phyloP scores from a whole-genome alignment of 2,113 vertebrate species.

The Sander vitreus region DNA sequence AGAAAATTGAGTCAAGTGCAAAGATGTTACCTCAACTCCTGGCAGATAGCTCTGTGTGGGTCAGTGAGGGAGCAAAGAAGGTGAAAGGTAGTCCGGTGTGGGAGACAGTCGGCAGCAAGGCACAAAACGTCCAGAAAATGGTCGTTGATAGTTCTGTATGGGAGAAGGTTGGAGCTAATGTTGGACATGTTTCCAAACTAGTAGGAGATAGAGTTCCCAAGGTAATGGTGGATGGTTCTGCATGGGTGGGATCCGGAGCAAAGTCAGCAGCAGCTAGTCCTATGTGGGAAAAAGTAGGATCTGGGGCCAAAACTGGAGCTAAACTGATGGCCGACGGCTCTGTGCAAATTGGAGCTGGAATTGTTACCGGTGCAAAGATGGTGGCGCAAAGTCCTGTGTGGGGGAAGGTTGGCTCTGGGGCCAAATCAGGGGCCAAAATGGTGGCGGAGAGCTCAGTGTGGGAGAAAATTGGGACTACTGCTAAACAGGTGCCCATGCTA shows the following conservation, averaged over 20 bases:
- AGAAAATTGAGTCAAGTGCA: slow-evolving; percentile 51
- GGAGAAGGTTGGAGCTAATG: slow-evolving; percentile 66
- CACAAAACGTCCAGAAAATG: slow-evolving; percentile 64
- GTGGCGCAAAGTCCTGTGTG: slow-evolving; percentile 73
- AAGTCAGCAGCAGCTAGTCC: slow-evolving; percentile 63
- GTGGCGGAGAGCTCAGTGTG: slow-evolving; percentile 77
- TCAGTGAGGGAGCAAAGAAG: slow-evolving; percentile 58
- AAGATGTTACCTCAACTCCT: slow-evolving; percentile 69
- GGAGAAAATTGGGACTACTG: slow-evolving; percentile 57
- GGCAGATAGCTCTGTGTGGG: slow-evolving; percentile 60
- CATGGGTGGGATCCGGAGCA: slow-evolving; percentile 72
- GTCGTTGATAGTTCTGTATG: slow-evolving; percentile 66
- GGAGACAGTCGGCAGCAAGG: slow-evolving; percentile 56
- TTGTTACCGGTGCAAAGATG: slow-evolving; percentile 66
- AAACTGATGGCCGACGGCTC: slow-evolving; percentile 67
- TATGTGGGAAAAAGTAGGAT: slow-evolving; percentile 72
- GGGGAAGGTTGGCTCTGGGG: slow-evolving; percentile 66
- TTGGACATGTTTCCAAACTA: slow-evolving; percentile 63
- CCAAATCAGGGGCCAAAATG: slow-evolving; percentile 68
- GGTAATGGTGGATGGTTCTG: slow-evolving; percentile 62
- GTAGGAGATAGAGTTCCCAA: slow-evolving; percentile 68
- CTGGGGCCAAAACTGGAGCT: slow-evolving; percentile 65
- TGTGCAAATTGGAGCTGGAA: slow-evolving; percentile 50
- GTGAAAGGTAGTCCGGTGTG: slow-evolving; percentile 62
- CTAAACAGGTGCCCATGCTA: slow-evolving; percentile 69